Percentiles rank a stretch among this genome's conserved stretches.
Conservation (phyloP, 2,888 invertebrate species). For the Yponomeuta plumbellus region DNA sequence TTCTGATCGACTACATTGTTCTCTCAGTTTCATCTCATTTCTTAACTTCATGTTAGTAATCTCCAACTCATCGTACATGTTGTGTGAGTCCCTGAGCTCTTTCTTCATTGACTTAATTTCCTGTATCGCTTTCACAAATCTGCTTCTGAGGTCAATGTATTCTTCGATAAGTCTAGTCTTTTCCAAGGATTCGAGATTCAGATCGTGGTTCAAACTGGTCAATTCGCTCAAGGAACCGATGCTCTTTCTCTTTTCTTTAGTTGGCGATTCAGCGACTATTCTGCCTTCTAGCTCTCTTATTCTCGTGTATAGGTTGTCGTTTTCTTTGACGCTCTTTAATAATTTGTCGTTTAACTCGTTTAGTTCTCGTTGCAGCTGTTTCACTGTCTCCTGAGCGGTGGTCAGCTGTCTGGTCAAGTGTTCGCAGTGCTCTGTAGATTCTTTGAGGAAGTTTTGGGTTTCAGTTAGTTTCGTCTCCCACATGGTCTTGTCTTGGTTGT, state of each 20-base stretch:
- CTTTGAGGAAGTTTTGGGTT: constrained; percentile 80
- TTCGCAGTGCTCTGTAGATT: constrained; percentile 81
- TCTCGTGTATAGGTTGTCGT: constrained; percentile 82
- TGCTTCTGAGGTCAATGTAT: constrained; percentile 83
- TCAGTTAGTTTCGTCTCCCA: constrained; percentile 82
- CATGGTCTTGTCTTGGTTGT: constrained; percentile 79
- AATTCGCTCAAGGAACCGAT: constrained; percentile 88
- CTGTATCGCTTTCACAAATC: constrained; percentile 88
- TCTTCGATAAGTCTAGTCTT: constrained; percentile 88
- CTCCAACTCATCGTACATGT: constrained; percentile 87
- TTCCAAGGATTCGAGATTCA: constrained; percentile 84
- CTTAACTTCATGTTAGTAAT: constrained; percentile 85
- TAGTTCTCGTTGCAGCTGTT: constrained; percentile 81
- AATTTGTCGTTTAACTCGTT: constrained; percentile 80
- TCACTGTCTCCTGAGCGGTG: constrained; percentile 79
- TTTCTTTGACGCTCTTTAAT: constrained; percentile 84
- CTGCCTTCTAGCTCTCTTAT: constrained; percentile 84
- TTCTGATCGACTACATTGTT: constrained; percentile 82
- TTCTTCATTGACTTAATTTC: constrained; percentile 90
- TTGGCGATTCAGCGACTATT: constrained; percentile 64
- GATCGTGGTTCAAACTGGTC: constrained; percentile 85
- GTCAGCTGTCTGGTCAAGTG: constrained; percentile 80
- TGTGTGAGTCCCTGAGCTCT: constrained; percentile 86
- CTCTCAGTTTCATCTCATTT: constrained; percentile 81
- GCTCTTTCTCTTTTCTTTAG: constrained; percentile 79